phyloP scores from a whole-genome alignment of 1,140 invertebrate species.

The Eriocheir sinensis region DNA sequence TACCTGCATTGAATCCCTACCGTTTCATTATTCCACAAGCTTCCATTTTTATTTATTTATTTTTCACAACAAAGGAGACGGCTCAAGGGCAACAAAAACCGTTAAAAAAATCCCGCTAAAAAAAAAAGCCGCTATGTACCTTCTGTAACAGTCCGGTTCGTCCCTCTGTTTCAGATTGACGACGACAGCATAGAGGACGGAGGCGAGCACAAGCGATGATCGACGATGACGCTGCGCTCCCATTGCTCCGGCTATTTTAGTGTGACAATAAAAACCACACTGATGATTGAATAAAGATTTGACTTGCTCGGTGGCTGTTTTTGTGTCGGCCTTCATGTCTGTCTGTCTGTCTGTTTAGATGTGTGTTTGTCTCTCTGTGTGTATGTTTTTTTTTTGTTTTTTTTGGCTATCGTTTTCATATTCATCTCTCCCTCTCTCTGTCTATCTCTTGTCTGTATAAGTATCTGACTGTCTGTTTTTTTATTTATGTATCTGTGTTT shows the following conservation, averaged over 20 bases:
- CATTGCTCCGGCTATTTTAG: too few relatives aligned
- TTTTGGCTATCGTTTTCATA: too few relatives aligned
- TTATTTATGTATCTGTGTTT: neutral
- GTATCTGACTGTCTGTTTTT: neutral
- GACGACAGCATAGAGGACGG: constrained; percentile 85
- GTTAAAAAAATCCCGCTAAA: too few relatives aligned
- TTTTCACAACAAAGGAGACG: too few relatives aligned
- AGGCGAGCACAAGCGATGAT: constrained; percentile 84
- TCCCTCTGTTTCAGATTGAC: constrained; percentile 82
- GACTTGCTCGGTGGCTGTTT: neutral
- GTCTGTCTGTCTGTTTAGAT: neutral
- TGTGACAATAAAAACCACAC: neutral
- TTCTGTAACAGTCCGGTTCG: too few relatives aligned
- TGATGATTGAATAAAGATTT: neutral
- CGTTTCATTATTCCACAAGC: neutral
- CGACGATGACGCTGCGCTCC: neutral
- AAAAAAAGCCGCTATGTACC: too few relatives aligned
- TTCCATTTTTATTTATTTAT: neutral
- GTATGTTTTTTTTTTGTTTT: neutral
- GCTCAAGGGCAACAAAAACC: too few relatives aligned
- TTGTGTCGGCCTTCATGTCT: too few relatives aligned
- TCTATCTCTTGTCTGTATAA: neutral
- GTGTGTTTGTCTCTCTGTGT: neutral
- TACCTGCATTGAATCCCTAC: neutral
- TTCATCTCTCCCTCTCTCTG: neutral